A percentile compares a stretch with the other conserved stretches of the same genome.
These are phyloP conservation scores for Macaca mulatta DNA, from an alignment of 2,113 vertebrate genomes.

Conservation along the genomic window DNA sequence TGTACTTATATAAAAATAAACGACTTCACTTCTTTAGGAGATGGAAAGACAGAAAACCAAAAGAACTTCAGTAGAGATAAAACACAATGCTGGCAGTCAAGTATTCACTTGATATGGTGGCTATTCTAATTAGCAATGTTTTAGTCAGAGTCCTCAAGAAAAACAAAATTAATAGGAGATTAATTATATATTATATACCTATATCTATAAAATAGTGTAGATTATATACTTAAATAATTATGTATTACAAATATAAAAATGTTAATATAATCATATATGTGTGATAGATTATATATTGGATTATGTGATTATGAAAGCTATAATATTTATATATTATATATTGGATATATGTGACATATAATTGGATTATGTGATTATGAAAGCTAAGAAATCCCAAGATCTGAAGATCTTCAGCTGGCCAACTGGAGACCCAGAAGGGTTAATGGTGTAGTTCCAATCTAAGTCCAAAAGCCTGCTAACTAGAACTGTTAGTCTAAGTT, in stretches of 20 bases:
- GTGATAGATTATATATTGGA: not conserved
- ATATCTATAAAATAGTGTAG: not conserved
- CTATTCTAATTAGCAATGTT: not conserved
- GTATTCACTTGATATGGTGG: not conserved
- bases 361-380: not conserved
- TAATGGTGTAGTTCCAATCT: not conserved
- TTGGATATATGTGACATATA: not conserved
- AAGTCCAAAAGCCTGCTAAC: not conserved
- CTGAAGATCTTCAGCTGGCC: not conserved
- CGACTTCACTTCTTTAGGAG: not conserved
- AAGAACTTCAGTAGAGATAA: not conserved
- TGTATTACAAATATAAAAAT: not conserved
- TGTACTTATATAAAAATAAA: not conserved
- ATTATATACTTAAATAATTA: not conserved
- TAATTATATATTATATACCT: not conserved
- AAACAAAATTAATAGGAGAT: not conserved
- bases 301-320: not conserved
- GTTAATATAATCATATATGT: not conserved
- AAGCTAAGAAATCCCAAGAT: not conserved
- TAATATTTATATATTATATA: not conserved
- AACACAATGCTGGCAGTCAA: not conserved
- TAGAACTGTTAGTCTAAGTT: not conserved
- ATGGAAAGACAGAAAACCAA: not conserved
- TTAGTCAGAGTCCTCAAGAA: not conserved
- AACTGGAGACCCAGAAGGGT: not conserved